Conservation (phyloP, 2,888 invertebrate genomes). For the Ophioninae sp. region DNA sequence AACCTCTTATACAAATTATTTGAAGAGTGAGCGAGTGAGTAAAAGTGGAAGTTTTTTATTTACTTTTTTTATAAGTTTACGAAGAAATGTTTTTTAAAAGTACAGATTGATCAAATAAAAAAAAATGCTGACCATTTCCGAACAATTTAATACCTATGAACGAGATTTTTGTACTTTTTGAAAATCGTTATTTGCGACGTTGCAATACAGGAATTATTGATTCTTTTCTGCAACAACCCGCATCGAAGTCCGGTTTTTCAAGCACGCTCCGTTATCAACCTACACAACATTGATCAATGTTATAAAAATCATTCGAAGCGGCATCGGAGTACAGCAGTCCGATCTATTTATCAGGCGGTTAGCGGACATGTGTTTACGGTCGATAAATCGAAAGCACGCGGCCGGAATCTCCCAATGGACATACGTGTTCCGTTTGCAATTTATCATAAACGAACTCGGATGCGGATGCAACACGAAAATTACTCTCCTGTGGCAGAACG, state of each 20-base stretch:
- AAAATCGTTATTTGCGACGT: no score
- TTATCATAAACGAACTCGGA: conserved; percentile 38
- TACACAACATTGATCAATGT: neutral
- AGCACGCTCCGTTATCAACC: neutral
- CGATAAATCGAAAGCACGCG: conserved; percentile 15
- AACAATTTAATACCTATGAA: no score
- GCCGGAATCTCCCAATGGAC: neutral
- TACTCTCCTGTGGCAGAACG: conserved; percentile 7
- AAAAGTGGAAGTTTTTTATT: no score
- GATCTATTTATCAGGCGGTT: neutral
- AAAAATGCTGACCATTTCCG: no score
- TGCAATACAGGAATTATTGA: neutral
- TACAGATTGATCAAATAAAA: no score
- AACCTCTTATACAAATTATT: no score
- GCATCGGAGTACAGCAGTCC: neutral
- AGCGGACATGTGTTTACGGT: neutral
- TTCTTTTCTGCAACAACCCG: neutral
- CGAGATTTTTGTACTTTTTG: no score
- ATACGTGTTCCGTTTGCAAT: neutral
- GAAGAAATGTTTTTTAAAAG: no score
- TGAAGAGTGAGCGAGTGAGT: no score
- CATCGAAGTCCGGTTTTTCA: neutral
- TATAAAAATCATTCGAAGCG: neutral
- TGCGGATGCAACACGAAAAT: conserved; percentile 44
- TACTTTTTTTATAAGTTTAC: no score